Conservation (phyloP, 2,888 invertebrate genomes). For the Heteropelma amictum region DNA sequence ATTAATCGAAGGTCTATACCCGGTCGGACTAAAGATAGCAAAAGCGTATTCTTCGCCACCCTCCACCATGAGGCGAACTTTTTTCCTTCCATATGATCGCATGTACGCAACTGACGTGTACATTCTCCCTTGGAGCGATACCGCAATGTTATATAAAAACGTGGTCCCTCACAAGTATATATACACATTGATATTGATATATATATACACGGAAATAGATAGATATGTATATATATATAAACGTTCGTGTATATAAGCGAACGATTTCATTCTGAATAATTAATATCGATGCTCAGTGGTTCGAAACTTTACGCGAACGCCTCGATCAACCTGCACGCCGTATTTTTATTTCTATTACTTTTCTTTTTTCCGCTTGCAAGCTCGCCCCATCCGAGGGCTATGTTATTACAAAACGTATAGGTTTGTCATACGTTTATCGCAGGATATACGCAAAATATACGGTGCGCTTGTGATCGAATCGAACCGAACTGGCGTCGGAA, state of each 20-base stretch:
- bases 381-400: background rate
- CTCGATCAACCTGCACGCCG: conserved; percentile 46
- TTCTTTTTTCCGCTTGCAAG: background rate
- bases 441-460: background rate
- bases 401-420: background rate
- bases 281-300: conserved; percentile 63
- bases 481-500: background rate
- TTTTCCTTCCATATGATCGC: background rate
- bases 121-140: conserved; percentile 31
- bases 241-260: conserved; percentile 1
- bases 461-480: background rate
- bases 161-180: background rate
- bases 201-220: background rate
- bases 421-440: background rate
- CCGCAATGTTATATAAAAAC: conserved; percentile 9
- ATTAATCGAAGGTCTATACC: conserved; percentile 69
- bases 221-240: background rate
- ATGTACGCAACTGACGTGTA: conserved; percentile 42
- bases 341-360: background rate
- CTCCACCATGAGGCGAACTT: conserved; percentile 10
- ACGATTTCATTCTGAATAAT: conserved; percentile 63
- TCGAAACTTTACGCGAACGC: conserved; percentile 55
- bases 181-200: background rate
- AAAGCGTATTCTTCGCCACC: background rate
- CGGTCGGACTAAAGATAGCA: conserved; percentile 65